A percentile compares a stretch with the other conserved stretches of the same genome.
phyloP scores from a whole-genome alignment of 2,113 vertebrate genomes.

The Ahaetulla prasina region DNA sequence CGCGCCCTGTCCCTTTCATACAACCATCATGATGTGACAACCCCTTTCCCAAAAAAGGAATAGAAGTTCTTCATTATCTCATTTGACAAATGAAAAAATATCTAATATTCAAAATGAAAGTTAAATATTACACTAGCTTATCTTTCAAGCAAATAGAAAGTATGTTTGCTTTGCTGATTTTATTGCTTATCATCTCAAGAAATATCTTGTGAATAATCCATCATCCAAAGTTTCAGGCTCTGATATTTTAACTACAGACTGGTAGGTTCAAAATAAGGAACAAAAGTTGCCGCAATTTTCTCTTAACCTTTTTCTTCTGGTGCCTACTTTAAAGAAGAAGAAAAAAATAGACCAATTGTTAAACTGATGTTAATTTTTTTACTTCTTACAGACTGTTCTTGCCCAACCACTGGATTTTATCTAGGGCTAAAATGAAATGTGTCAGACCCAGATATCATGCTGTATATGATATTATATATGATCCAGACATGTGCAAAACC shows the following conservation, averaged over 20 bases:
- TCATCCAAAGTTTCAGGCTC: not conserved
- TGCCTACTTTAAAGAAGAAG: not conserved
- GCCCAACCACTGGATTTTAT: not conserved
- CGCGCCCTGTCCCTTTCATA: not conserved
- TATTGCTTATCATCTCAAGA: not conserved
- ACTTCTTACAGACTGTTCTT: not conserved
- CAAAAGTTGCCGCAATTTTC: not conserved
- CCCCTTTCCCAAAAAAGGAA: not conserved
- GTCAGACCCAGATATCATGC: not conserved
- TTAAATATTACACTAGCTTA: not conserved
- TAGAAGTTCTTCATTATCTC: not conserved
- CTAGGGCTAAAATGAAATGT: not conserved
- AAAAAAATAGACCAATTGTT: not conserved
- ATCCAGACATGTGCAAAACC: not conserved
- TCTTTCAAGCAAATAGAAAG: not conserved
- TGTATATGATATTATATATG: not conserved
- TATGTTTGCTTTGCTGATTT: not conserved
- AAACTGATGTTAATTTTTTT: not conserved
- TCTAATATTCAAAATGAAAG: not conserved
- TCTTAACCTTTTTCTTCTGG: not conserved
- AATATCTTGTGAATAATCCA: not conserved
- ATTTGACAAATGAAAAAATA: not conserved
- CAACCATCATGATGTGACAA: not conserved
- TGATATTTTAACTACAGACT: not conserved
- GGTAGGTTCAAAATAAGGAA: not conserved